A percentile compares a stretch with the other conserved stretches of the same genome.
These are phyloP conservation scores for Cepphus grylle DNA, from an alignment of 2,113 vertebrate genomes.

Conservation along the genomic window DNA sequence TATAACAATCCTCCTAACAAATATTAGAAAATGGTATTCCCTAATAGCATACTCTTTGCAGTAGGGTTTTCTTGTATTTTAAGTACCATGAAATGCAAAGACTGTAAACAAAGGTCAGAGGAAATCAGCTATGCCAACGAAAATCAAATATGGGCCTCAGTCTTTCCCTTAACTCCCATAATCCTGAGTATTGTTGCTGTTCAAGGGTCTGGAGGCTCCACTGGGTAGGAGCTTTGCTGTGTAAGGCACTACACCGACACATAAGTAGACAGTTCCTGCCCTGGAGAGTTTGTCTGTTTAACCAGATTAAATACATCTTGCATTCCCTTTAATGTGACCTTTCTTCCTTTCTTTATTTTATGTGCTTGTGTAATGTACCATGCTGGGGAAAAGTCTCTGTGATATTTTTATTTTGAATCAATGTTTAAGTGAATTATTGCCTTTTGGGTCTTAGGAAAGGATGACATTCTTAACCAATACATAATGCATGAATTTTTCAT, in stretches of 20 bases:
- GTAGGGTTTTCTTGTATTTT: background rate
- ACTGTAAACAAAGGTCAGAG: background rate
- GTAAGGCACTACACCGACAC: background rate
- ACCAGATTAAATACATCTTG: background rate
- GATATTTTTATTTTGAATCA: conserved; percentile 35
- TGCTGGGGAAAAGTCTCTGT: background rate
- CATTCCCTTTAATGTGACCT: background rate
- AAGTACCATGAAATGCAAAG: background rate
- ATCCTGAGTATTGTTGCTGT: background rate
- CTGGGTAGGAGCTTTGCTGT: background rate
- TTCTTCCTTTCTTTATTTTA: conserved; percentile 22
- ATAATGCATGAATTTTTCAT: background rate
- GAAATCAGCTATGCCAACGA: background rate
- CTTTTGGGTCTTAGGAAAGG: background rate
- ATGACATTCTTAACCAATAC: background rate
- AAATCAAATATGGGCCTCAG: background rate
- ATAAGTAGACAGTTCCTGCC: background rate
- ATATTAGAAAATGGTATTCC: background rate
- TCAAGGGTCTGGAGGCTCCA: background rate
- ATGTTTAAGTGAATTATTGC: background rate
- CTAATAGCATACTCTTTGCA: background rate
- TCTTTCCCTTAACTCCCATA: background rate
- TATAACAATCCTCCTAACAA: background rate
- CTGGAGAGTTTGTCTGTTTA: conserved; percentile 3
- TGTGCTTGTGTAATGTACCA: background rate